phyloP scores from a whole-genome alignment of 2,113 vertebrate genomes.

The Sceloporus tristichus region DNA sequence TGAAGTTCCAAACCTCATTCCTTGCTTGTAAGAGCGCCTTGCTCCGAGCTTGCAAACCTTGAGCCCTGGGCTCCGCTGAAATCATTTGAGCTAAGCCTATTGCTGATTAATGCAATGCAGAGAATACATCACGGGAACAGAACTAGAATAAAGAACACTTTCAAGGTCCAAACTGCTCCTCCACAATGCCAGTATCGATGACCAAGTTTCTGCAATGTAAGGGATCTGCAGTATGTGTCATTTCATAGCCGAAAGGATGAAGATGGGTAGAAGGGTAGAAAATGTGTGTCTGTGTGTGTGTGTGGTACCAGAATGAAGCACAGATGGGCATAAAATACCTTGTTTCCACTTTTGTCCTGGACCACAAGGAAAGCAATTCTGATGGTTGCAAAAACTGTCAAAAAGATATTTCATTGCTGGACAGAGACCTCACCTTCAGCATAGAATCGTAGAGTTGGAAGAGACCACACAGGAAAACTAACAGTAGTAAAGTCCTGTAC shows the following conservation, averaged over 20 bases:
- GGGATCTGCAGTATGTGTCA: not conserved
- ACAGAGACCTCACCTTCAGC: not conserved
- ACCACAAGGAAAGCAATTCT: not conserved
- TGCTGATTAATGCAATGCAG: not conserved
- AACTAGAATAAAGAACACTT: not conserved
- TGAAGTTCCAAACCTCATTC: no score
- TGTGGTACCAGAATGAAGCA: not conserved
- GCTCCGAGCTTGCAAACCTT: no score
- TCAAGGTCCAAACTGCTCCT: not conserved
- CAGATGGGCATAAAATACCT: not conserved
- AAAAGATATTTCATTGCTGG: not conserved
- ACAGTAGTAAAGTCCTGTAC: not conserved
- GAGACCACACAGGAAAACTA: not conserved
- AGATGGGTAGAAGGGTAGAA: no score
- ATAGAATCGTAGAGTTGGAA: no score
- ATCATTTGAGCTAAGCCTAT: no score
- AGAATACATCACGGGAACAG: not conserved
- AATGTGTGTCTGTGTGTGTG: no score
- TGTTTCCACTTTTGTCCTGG: slow-evolving; percentile 4
- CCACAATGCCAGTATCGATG: not conserved
- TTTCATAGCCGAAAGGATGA: not conserved
- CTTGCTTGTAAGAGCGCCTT: no score
- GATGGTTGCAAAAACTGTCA: not conserved
- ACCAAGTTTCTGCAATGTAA: not conserved
- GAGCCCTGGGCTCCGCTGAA: no score